phyloP scores from a whole-genome alignment of 1,140 invertebrate genomes.

The Hypothenemus hampei region DNA sequence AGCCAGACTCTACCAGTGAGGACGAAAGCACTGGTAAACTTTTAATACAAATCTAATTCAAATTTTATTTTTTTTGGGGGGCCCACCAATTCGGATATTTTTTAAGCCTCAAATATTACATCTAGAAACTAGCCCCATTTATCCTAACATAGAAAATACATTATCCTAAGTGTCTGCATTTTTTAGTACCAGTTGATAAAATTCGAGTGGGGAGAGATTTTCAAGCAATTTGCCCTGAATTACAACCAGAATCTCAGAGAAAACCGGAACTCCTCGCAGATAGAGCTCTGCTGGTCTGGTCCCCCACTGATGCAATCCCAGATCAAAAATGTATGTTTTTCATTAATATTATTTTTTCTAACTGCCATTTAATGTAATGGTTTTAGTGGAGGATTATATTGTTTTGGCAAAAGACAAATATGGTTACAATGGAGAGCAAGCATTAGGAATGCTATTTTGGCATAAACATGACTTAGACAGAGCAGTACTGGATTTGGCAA shows the following conservation, averaged over 20 bases:
- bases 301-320: conserved; percentile 80
- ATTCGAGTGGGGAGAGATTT: conserved; percentile 92
- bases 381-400: conserved; percentile 89
- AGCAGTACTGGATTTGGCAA: conserved; percentile 87
- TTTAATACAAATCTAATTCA: background rate
- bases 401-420: conserved; percentile 95
- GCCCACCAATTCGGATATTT: background rate
- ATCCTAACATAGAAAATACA: background rate
- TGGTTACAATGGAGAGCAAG: conserved; percentile 96
- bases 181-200: conserved; percentile 74
- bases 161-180: background rate
- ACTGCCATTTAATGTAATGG: background rate
- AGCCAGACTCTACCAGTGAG: conserved; percentile 72
- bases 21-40: conserved; percentile 67
- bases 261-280: conserved; percentile 63
- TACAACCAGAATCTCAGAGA: conserved; percentile 57
- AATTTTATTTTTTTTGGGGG: background rate
- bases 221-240: conserved; percentile 84
- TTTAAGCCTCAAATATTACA: background rate
- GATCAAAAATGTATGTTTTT: conserved; percentile 72
- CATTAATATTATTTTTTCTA: background rate
- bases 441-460: conserved; percentile 96
- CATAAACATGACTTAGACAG: conserved; percentile 94
- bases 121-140: background rate
- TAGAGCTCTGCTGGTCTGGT: conserved; percentile 91